These are phyloP conservation scores for Ramphastos sulfuratus DNA, from an alignment of 2,113 vertebrate species.

Conservation along the genomic window DNA sequence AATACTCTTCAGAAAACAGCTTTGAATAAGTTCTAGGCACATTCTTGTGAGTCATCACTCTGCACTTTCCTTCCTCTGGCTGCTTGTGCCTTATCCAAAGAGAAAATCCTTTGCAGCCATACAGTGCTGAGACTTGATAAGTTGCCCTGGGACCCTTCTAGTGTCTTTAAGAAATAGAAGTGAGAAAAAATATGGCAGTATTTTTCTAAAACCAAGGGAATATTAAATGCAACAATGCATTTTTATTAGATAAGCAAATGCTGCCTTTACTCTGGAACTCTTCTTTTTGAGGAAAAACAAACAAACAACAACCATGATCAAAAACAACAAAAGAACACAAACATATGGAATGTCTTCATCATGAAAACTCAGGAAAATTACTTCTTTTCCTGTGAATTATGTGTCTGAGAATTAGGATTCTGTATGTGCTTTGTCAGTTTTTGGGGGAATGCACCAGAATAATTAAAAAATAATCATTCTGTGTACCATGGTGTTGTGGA, in stretches of 20 bases:
- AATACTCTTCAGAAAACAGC: background rate
- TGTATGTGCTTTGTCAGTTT: background rate
- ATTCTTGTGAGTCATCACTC: background rate
- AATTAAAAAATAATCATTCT: background rate
- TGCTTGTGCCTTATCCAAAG: background rate
- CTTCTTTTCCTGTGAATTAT: background rate
- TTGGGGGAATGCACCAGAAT: background rate
- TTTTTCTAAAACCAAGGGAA: background rate
- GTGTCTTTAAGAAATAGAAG: background rate
- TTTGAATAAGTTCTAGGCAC: background rate
- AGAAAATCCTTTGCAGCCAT: background rate
- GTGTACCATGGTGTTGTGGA: background rate
- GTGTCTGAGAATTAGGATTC: background rate
- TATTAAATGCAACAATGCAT: background rate
- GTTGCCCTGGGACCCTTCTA: background rate
- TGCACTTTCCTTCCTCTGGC: background rate
- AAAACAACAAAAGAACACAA: too few species aligned
- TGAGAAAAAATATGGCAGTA: background rate
- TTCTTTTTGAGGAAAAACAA: background rate
- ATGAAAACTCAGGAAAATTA: background rate
- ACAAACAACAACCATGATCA: fast-evolving
- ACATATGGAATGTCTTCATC: background rate
- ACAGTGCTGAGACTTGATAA: background rate
- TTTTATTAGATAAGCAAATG: background rate
- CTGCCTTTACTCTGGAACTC: background rate